phyloP scores from a whole-genome alignment of 2,113 vertebrate genomes.

The Felis chaus region DNA sequence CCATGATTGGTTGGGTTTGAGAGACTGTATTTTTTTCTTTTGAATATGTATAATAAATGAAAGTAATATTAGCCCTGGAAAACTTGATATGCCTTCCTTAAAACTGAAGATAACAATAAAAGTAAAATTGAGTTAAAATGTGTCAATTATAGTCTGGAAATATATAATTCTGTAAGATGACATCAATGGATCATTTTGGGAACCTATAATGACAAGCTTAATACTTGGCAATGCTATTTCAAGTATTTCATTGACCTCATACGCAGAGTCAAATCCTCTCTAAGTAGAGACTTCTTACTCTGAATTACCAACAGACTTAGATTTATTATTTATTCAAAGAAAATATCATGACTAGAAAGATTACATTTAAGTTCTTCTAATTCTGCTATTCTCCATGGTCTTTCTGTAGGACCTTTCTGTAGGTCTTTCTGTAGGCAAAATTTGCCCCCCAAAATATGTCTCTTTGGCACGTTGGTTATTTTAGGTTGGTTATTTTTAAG shows the following conservation, averaged over 20 bases:
- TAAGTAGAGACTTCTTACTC: not conserved
- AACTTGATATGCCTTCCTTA: not conserved
- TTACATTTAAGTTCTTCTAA: not conserved
- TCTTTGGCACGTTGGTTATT: not conserved
- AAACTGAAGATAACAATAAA: not conserved
- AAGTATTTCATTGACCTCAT: not conserved
- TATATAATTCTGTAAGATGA: slow-evolving; percentile 10
- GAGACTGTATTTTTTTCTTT: not conserved
- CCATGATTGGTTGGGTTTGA: not conserved
- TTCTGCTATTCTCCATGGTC: not conserved
- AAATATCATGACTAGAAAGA: not conserved
- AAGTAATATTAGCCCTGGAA: not conserved
- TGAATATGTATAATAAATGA: not conserved
- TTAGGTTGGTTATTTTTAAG: not conserved
- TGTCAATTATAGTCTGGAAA: not conserved
- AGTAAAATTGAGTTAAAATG: not conserved
- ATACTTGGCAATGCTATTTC: not conserved
- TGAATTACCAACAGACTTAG: not conserved
- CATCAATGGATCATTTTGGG: not conserved
- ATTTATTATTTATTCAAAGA: not conserved
- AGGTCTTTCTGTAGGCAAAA: not conserved
- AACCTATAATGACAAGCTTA: not conserved
- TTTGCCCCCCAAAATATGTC: not conserved
- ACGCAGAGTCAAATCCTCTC: not conserved
- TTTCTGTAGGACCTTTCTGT: not conserved